phyloP scores from a whole-genome alignment of 2,888 invertebrate genomes.

The Tipula lateralis region DNA sequence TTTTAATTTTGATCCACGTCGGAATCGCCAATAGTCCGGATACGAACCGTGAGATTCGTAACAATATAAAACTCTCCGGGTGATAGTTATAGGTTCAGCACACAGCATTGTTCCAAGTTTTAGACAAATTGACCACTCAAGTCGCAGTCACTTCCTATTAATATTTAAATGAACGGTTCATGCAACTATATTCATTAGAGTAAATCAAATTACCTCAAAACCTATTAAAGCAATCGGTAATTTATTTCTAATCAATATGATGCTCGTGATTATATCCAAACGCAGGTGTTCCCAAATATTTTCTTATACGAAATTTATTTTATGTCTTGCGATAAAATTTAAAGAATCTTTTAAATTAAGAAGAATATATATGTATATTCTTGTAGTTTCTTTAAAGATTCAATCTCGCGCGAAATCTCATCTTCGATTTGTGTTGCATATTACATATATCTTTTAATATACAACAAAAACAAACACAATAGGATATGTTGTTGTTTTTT shows the following conservation, averaged over 20 bases:
- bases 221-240: background rate
- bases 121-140: no score
- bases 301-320: background rate
- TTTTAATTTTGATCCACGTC: no score
- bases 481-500: background rate
- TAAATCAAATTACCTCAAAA: background rate
- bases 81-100: no score
- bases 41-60: no score
- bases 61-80: no score
- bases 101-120: no score
- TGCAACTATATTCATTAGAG: background rate
- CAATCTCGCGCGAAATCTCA: conserved; percentile 14
- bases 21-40: no score
- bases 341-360: conserved; percentile 24
- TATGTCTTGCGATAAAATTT: background rate
- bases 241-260: background rate
- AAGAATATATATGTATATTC: background rate
- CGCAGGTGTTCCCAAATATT: background rate
- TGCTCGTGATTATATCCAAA: background rate
- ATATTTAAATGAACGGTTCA: no score
- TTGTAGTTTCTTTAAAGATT: background rate
- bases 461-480: background rate
- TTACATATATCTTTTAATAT: background rate
- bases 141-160: no score
- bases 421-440: background rate